These are phyloP conservation scores for Cosmia trapezina DNA, from an alignment of 2,888 invertebrate genomes.

Conservation along the genomic window DNA sequence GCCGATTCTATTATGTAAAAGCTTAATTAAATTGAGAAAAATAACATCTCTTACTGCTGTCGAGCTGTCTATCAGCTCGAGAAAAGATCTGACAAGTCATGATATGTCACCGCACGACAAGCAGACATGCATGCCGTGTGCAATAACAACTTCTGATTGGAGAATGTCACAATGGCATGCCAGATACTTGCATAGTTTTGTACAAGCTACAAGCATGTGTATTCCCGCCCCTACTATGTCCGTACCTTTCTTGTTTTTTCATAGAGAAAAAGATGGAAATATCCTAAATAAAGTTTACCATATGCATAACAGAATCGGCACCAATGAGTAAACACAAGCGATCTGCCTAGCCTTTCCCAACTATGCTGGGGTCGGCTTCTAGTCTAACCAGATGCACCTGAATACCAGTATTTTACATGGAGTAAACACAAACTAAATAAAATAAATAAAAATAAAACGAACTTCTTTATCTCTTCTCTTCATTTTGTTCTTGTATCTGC, in stretches of 20 bases:
- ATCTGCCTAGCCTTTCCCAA: too few relatives aligned
- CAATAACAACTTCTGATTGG: too few relatives aligned
- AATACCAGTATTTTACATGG: too few relatives aligned
- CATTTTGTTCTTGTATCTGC: conserved; percentile 78
- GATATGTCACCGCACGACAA: too few relatives aligned
- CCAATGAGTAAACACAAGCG: conserved; percentile 3
- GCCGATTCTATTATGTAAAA: neutral
- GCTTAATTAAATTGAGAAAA: neutral
- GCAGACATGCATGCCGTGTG: too few relatives aligned
- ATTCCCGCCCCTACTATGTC: neutral
- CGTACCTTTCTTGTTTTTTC: neutral
- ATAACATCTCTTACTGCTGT: neutral
- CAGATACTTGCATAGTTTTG: too few relatives aligned
- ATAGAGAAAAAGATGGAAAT: neutral
- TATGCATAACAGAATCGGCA: neutral
- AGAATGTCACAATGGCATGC: too few relatives aligned
- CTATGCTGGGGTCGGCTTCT: too few relatives aligned
- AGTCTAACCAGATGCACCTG: too few relatives aligned
- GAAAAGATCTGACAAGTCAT: neutral
- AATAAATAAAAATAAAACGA: conserved; percentile 33
- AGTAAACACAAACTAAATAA: conserved; percentile 27
- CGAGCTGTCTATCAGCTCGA: neutral
- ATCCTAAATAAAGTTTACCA: neutral
- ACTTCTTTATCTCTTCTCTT: conserved; percentile 92
- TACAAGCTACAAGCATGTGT: too few relatives aligned